Conservation (phyloP, 2,888 invertebrate species). For the Pharmacophagus antenor region DNA sequence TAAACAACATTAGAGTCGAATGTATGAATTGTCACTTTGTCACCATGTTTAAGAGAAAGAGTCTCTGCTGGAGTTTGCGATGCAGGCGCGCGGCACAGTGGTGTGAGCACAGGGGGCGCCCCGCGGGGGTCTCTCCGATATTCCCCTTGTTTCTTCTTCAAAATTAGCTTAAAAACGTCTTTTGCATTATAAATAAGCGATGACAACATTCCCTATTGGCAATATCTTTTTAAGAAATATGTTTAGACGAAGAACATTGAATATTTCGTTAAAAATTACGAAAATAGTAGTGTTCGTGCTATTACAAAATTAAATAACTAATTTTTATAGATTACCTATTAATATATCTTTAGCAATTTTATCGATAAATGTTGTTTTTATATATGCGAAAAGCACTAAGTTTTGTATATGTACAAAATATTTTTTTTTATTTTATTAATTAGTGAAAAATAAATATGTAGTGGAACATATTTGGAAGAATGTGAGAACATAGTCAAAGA, state of each 20-base stretch:
- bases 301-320: no score
- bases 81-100: constrained; percentile 48
- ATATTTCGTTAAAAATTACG: neutral
- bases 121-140: constrained; percentile 37
- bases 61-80: constrained; percentile 51
- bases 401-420: no score
- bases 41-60: constrained; percentile 53
- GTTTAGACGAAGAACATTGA: neutral
- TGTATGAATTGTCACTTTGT: constrained; percentile 76
- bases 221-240: constrained; percentile 15
- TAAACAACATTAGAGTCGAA: constrained; percentile 77
- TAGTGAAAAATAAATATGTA: no score
- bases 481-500: no score
- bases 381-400: no score
- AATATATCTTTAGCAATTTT: no score
- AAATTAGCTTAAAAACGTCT: constrained; percentile 36
- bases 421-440: no score
- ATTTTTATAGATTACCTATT: no score
- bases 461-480: no score
- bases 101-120: constrained; percentile 43
- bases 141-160: constrained; percentile 36
- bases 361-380: no score
- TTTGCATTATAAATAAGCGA: constrained; percentile 36
- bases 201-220: constrained; percentile 34
- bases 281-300: no score